Conservation (phyloP, 2,113 vertebrate species). For the Geothlypis trichas region DNA sequence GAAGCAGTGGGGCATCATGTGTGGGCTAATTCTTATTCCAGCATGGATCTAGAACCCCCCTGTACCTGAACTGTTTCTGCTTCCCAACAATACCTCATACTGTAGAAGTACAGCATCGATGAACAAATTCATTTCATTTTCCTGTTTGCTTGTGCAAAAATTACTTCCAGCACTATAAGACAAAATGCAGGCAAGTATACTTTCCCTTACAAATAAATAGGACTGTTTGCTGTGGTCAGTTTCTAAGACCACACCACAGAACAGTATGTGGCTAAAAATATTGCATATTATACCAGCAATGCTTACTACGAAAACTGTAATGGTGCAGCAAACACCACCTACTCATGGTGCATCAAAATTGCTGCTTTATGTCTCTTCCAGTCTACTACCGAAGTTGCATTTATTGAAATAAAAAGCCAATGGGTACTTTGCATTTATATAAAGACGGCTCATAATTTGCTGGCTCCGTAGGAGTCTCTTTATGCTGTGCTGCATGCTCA, state of each 20-base stretch:
- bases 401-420: neutral
- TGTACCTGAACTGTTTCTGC: neutral
- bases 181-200: neutral
- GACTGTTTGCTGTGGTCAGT: neutral
- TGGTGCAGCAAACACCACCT: neutral
- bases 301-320: neutral
- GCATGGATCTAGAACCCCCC: rapidly evolving
- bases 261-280: neutral
- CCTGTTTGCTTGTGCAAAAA: neutral
- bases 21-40: neutral
- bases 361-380: neutral
- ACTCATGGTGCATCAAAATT: neutral
- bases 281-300: neutral
- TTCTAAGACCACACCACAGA: neutral
- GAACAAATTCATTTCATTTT: neutral
- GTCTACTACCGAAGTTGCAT: neutral
- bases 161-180: neutral
- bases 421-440: neutral
- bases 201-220: neutral
- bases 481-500: neutral
- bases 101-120: neutral
- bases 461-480: neutral
- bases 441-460: neutral
- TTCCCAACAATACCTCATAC: neutral
- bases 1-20: rapidly evolving